These are phyloP conservation scores for Macroteleia sp. DNA, from an alignment of 2,888 invertebrate genomes.

Conservation along the genomic window DNA sequence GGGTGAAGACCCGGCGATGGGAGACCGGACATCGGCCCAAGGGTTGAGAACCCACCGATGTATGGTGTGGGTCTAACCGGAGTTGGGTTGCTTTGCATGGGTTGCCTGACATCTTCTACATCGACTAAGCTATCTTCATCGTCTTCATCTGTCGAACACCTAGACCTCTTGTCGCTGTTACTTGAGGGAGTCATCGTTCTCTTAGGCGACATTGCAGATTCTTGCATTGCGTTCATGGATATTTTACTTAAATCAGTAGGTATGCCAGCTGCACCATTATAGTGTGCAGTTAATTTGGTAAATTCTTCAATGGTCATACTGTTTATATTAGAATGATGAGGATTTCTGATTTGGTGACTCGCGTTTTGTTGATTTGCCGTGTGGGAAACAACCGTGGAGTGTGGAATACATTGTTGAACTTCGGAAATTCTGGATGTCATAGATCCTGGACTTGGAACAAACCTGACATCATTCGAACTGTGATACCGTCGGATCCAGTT, in stretches of 20 bases:
- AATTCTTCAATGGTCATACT: too few relatives aligned
- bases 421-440: too few relatives aligned
- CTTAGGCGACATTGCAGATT: conserved; percentile 52
- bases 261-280: too few relatives aligned
- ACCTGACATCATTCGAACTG: background rate
- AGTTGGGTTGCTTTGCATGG: conserved; percentile 69
- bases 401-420: too few relatives aligned
- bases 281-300: too few relatives aligned
- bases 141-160: conserved; percentile 86
- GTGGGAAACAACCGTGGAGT: too few relatives aligned
- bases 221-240: too few relatives aligned
- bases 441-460: background rate
- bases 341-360: too few relatives aligned
- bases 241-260: too few relatives aligned
- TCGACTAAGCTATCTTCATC: conserved; percentile 89
- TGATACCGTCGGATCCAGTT: background rate
- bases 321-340: too few relatives aligned
- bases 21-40: conserved; percentile 74
- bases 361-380: too few relatives aligned
- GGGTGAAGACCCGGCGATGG: conserved; percentile 74
- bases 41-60: conserved; percentile 76
- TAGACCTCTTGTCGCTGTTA: conserved; percentile 74
- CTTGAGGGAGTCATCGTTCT: conserved; percentile 69
- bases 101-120: conserved; percentile 88
- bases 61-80: conserved; percentile 81